phyloP scores from a whole-genome alignment of 2,113 vertebrate genomes.

The Myotis davidii region DNA sequence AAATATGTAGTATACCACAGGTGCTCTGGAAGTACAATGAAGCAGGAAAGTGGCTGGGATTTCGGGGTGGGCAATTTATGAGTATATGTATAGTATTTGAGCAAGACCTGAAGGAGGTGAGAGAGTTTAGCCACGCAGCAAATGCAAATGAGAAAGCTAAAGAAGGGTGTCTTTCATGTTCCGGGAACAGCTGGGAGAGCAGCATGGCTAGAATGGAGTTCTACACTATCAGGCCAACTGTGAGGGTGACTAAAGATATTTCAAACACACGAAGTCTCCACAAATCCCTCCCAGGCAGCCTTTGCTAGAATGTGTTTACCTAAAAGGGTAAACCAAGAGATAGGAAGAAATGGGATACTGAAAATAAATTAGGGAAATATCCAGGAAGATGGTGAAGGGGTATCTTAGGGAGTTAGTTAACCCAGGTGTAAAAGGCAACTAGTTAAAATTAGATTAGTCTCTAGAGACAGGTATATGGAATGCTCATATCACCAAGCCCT shows the following conservation, averaged over 20 bases:
- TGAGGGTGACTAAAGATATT: neutral
- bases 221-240: neutral
- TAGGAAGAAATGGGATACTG: neutral
- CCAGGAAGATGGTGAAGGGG: neutral
- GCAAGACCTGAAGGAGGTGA: neutral
- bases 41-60: neutral
- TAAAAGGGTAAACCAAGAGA: neutral
- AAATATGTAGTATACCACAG: neutral
- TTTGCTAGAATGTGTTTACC: neutral
- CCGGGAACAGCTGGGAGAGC: neutral
- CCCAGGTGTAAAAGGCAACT: neutral
- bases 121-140: neutral
- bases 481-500: neutral
- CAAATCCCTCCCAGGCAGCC: neutral
- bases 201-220: neutral
- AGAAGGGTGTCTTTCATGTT: neutral
- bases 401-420: neutral
- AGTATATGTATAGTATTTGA: neutral
- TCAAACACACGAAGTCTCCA: neutral
- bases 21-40: neutral
- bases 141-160: neutral
- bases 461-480: neutral
- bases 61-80: too few relatives aligned
- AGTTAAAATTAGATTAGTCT: neutral
- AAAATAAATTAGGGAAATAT: neutral